A percentile compares a stretch with the other conserved stretches of the same genome.
Conservation (phyloP, 2,888 invertebrate genomes). For the Crocallis elinguaria region DNA sequence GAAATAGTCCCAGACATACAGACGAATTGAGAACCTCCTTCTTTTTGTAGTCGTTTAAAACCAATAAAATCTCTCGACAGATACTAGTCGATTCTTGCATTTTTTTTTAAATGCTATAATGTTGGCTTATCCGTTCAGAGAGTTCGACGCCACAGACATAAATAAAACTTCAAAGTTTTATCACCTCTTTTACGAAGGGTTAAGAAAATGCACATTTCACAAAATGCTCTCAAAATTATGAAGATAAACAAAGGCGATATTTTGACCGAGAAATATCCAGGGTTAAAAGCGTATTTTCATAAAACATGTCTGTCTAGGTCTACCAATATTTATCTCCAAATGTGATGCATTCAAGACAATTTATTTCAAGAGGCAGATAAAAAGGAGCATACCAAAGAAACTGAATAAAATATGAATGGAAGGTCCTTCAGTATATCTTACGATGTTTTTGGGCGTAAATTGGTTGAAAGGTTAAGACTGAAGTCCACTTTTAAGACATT, state of each 20-base stretch:
- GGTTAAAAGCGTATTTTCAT: background rate
- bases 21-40: too few relatives aligned
- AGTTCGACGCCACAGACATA: too few relatives aligned
- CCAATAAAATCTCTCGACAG: too few relatives aligned
- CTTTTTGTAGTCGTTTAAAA: too few relatives aligned
- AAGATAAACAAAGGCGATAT: conserved; percentile 1
- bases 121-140: too few relatives aligned
- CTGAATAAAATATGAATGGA: conserved; percentile 5
- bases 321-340: conserved; percentile 4
- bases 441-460: background rate
- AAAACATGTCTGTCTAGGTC: conserved; percentile 1
- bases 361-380: conserved; percentile 6
- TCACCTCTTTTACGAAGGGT: background rate
- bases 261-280: conserved; percentile 1
- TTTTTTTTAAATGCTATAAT: too few relatives aligned
- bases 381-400: background rate
- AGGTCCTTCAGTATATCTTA: background rate
- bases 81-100: too few relatives aligned
- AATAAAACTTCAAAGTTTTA: background rate
- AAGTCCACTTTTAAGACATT: too few relatives aligned
- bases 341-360: conserved; percentile 8
- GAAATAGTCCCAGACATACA: too few relatives aligned
- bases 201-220: background rate
- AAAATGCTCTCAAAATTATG: conserved; percentile 11
- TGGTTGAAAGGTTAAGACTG: background rate